Evolutionary conservation across 2,797 vertebrate species (phyloP).

Genomic region (Pyrocephalus nanus): DNA sequence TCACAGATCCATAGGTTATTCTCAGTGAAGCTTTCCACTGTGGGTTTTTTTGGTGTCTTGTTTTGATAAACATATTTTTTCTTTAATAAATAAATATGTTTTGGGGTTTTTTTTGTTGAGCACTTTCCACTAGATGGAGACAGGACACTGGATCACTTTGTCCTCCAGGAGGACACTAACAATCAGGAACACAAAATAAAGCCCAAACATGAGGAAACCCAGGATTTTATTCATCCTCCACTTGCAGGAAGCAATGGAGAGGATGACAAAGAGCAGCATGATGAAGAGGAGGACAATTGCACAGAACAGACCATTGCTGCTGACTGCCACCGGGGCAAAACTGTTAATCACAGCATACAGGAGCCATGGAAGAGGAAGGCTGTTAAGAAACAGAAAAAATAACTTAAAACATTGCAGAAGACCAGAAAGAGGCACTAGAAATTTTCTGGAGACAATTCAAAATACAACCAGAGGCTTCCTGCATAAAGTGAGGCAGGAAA

Average conservation of each 20-base stretch:
- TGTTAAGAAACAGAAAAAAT: slow-evolving; percentile 66
- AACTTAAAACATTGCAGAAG: not conserved
- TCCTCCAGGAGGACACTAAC: slow-evolving; percentile 96
- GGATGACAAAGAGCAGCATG: slow-evolving; percentile 97
- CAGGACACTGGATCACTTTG: slow-evolving; percentile 88
- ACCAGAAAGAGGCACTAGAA: not conserved
- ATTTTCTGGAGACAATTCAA: not conserved
- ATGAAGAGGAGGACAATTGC: slow-evolving; percentile 98
- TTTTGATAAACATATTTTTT: not conserved
- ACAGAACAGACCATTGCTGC: slow-evolving; percentile 98
- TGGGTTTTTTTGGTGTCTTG: not conserved
- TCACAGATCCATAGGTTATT: not conserved
- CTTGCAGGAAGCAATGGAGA: slow-evolving; percentile 92
- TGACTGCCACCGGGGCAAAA: slow-evolving; percentile 85
- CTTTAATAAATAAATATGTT: not conserved
- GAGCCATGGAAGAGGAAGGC: slow-evolving; percentile 97
- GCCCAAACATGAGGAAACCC: slow-evolving; percentile 91
- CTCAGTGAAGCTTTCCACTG: not conserved
- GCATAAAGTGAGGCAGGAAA: not conserved
- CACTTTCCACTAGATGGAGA: slow-evolving; percentile 82
- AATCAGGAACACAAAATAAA: slow-evolving; percentile 95
- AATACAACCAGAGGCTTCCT: not conserved
- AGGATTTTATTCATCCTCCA: slow-evolving; percentile 98
- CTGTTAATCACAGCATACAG: slow-evolving; percentile 82
- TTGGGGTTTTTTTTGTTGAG: not conserved